Evolutionary conservation across 2,888 invertebrate species (phyloP).

Genomic region (Drosophila borborema): DNA sequence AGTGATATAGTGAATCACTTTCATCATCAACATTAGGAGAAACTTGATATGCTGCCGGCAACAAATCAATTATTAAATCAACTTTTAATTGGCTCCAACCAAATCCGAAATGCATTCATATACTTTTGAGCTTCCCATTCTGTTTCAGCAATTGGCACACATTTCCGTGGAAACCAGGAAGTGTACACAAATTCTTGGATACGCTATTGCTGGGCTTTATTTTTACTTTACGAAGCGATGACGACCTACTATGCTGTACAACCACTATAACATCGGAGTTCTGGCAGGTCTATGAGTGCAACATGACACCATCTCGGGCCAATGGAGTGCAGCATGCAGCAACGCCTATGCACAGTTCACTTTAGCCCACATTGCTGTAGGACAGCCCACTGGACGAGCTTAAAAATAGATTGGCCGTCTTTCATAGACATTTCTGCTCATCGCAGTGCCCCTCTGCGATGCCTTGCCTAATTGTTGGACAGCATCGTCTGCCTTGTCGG

Average conservation of each 20-base stretch:
- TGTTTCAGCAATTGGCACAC: constrained; percentile 64
- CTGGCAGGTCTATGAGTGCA: constrained; percentile 22
- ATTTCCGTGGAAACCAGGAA: constrained; percentile 68
- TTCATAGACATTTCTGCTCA: constrained; percentile 18
- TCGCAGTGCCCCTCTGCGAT: constrained; percentile 14
- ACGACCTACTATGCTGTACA: constrained; percentile 25
- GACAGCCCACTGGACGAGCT: constrained; percentile 56
- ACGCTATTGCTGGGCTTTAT: constrained; percentile 30
- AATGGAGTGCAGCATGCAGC: constrained; percentile 14
- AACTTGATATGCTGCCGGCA: constrained; percentile 43
- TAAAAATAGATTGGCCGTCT: constrained; percentile 45
- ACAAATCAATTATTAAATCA: constrained; percentile 46
- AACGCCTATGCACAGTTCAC: constrained; percentile 51
- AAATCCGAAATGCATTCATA: constrained; percentile 28
- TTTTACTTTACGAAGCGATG: constrained; percentile 36
- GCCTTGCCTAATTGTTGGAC: constrained; percentile 40
- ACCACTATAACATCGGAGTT: constrained; percentile 22
- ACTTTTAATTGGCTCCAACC: constrained; percentile 38
- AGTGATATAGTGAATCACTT: constrained; percentile 73
- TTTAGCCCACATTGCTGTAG: constrained; percentile 40
- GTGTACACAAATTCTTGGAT: constrained; percentile 38
- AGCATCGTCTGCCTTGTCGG: constrained; percentile 20
- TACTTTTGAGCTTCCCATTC: constrained; percentile 19
- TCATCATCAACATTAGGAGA: constrained; percentile 57
- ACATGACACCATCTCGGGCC: constrained; percentile 46